Conservation (phyloP, 2,797 vertebrate genomes). For the Myripristis jacobus region DNA sequence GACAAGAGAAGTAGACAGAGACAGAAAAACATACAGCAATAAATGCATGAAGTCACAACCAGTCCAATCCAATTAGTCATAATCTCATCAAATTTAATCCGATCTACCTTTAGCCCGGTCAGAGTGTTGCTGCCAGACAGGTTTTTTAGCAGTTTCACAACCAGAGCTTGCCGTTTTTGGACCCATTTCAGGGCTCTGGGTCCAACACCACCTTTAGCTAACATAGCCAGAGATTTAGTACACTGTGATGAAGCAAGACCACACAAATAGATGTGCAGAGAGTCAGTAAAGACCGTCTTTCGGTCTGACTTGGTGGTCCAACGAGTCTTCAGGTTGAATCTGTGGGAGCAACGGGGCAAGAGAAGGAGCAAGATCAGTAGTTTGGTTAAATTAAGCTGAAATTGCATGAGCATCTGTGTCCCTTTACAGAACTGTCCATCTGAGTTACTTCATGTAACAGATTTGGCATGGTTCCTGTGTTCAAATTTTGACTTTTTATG, state of each 20-base stretch:
- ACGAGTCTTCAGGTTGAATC: constrained; percentile 88
- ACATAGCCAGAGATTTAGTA: constrained; percentile 75
- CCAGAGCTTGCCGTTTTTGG: constrained; percentile 76
- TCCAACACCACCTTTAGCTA: constrained; percentile 67
- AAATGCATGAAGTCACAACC: not conserved
- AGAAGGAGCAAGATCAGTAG: constrained; percentile 9
- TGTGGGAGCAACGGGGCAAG: constrained; percentile 21
- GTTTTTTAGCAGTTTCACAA: constrained; percentile 79
- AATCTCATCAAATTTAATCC: not conserved
- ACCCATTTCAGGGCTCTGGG: constrained; percentile 69
- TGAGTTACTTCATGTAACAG: too few relatives aligned
- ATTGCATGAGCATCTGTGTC: not conserved
- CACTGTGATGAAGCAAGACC: constrained; percentile 87
- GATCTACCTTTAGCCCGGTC: constrained; percentile 87
- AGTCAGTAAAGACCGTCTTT: constrained; percentile 84
- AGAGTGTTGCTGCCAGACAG: constrained; percentile 79
- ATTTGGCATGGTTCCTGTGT: constrained; percentile 19
- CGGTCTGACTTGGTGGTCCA: constrained; percentile 87
- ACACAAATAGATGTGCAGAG: constrained; percentile 87
- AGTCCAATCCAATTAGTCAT: not conserved
- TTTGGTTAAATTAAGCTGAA: not conserved
- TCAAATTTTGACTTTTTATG: constrained; percentile 18
- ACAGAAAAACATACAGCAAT: not conserved
- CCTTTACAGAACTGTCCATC: too few relatives aligned
- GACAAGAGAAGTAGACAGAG: not conserved